phyloP scores from a whole-genome alignment of 2,888 invertebrate species.

The Caenorhabditis sinica region DNA sequence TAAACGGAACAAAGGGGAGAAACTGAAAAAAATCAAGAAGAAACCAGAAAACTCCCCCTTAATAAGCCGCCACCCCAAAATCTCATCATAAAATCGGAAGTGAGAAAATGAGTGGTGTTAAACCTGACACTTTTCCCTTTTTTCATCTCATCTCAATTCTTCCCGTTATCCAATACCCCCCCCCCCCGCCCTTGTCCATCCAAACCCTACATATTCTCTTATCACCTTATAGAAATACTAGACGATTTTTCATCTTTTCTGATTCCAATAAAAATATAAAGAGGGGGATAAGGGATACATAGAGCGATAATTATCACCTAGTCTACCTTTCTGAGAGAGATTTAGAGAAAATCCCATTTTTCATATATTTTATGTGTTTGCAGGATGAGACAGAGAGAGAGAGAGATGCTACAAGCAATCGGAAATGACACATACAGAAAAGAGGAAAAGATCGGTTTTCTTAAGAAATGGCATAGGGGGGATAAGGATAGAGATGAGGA shows the following conservation, averaged over 20 bases:
- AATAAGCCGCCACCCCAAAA: too few species aligned
- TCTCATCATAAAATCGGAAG: neutral
- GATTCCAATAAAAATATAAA: neutral
- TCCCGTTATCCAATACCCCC: slow-evolving; percentile 12
- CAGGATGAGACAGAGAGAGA: neutral
- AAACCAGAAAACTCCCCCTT: too few species aligned
- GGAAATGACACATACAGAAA: slow-evolving; percentile 13
- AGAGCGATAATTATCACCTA: neutral
- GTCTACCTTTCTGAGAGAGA: neutral
- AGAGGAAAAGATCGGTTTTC: slow-evolving; percentile 39
- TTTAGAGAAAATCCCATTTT: too few species aligned
- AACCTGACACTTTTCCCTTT: slow-evolving; percentile 37
- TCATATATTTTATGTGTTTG: slow-evolving; percentile 8
- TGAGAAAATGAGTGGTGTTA: slow-evolving; percentile 22
- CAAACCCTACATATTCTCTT: neutral
- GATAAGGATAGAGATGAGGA: slow-evolving; percentile 17
- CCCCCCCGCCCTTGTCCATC: neutral
- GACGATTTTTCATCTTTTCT: neutral
- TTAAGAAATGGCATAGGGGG: neutral
- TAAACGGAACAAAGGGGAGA: too few species aligned
- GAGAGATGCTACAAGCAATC: neutral
- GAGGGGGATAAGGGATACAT: neutral
- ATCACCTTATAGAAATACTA: neutral
- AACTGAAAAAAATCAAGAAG: too few species aligned
- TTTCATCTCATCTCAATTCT: neutral